Base-by-base conservation (phyloP, 2,113 vertebrate genomes). In the Loxodonta africana region DNA sequence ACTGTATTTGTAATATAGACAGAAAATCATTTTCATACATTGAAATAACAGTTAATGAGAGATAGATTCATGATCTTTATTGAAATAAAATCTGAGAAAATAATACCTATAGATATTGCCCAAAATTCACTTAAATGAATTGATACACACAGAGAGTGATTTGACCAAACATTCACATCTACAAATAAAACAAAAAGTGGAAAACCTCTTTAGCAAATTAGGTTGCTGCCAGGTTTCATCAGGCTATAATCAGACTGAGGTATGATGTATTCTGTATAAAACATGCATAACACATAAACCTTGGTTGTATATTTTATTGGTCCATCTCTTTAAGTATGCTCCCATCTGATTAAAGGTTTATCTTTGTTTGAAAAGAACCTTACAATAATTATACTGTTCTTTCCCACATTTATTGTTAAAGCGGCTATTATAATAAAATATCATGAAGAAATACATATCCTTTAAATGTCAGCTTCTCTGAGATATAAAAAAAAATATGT, bases 401-500 rank as follows among this genome's bases (percentile, higher is more conserved):
- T 62, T 87, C 41, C 17, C 20, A 44, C 74, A 41, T 76, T 76
- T 83, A 83, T 90, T 80, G 46, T 92, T 77, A 80, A 60, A 82
- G 20, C 21, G 20, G 48, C 46, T 30, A 41, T 46, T 92, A 41
- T 21, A 92, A 48, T 89, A 78, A 86, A 90, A 71, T 60, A 83
- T 23, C n/a, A 53, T 37, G 67, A 76, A 88, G 37, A 77, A 76
- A n/a, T 57, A 37, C 33, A 26, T 18, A 11, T 63, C 30, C 83
- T 80, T 51, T 46, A 97, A 91, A 81, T 67, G 80, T 77, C 91
- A 91, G 60, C 63, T 25, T 0, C 33, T 77, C 63, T 76, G 62
- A 91, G 21, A 60, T n/a, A 23, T 2, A 37, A 37, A 65, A 25
- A 26, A 10, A 85, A 3, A 17, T 23, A 25, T 8, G 21, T 63